phyloP scores from a whole-genome alignment of 2,113 vertebrate species.

The Trinectes maculatus region DNA sequence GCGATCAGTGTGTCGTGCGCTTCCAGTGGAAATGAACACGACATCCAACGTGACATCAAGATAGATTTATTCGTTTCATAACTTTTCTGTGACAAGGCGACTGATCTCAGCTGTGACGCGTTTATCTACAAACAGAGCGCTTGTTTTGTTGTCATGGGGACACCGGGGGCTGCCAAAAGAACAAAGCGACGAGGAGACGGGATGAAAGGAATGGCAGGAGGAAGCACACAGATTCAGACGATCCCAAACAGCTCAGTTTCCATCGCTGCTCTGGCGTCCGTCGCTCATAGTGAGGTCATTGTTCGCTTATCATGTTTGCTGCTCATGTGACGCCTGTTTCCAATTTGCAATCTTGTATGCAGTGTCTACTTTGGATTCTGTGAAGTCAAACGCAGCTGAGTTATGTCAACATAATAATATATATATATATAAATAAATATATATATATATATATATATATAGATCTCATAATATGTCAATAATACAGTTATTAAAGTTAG shows the following conservation, averaged over 20 bases:
- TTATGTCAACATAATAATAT: background rate
- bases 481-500: too few species aligned
- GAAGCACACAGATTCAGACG: conserved; percentile 2
- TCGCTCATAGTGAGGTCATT: conserved; percentile 12
- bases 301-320: conserved; percentile 26
- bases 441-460: background rate
- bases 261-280: background rate
- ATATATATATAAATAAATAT: conserved; percentile 1
- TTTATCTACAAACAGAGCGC: conserved; percentile 16
- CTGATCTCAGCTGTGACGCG: conserved; percentile 23
- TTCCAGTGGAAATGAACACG: conserved; percentile 21
- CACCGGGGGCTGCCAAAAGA: background rate
- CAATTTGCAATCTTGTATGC: background rate
- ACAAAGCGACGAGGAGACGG: background rate
- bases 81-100: conserved; percentile 22
- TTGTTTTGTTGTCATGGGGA: conserved; percentile 49
- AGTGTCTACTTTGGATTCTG: conserved; percentile 1
- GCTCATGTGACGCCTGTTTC: conserved; percentile 24
- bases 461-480: background rate
- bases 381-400: background rate
- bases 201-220: background rate
- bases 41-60: conserved; percentile 13
- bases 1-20: background rate
- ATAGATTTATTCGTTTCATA: conserved; percentile 40
- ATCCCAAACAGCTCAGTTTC: conserved; percentile 2